Conservation (phyloP, 1,140 invertebrate genomes). For the Zaprionus nigranus region DNA sequence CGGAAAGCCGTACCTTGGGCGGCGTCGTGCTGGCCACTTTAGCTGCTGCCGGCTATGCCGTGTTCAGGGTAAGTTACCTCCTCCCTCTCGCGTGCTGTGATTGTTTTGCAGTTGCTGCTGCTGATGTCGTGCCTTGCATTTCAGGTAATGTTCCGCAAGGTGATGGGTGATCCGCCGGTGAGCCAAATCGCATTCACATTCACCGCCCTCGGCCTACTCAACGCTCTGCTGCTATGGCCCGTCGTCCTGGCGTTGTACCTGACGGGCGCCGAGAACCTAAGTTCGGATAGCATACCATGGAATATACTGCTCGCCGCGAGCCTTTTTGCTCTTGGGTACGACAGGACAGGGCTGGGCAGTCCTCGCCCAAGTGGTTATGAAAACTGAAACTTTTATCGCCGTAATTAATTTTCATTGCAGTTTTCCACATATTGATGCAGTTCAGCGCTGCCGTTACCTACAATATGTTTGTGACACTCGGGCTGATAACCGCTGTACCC, state of each 20-base stretch:
- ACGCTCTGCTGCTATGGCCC: conserved; percentile 94
- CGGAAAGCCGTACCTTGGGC: conserved; percentile 93
- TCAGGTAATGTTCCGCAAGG: conserved; percentile 95
- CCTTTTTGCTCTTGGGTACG: conserved; percentile 90
- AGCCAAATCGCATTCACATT: conserved; percentile 95
- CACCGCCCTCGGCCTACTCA: conserved; percentile 93
- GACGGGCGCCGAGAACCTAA: conserved; percentile 91
- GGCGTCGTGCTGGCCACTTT: conserved; percentile 95
- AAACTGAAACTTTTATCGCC: conserved; percentile 57
- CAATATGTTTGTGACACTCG: conserved; percentile 96
- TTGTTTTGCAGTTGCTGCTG: neutral
- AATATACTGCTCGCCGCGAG: conserved; percentile 91
- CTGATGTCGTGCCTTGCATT: conserved; percentile 52
- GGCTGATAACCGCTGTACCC: conserved; percentile 95
- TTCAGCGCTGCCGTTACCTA: conserved; percentile 96
- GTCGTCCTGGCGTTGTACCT: conserved; percentile 93
- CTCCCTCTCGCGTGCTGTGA: neutral
- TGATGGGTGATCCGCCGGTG: conserved; percentile 95
- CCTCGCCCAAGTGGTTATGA: conserved; percentile 22
- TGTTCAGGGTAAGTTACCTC: conserved; percentile 91
- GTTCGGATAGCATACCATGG: conserved; percentile 93
- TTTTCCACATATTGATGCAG: conserved; percentile 95
- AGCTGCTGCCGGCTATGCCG: conserved; percentile 94
- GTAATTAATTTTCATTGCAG: conserved; percentile 87
- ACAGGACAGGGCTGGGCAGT: conserved; percentile 36